phyloP scores from a whole-genome alignment of 2,113 vertebrate species.

The Empidonax alnorum region DNA sequence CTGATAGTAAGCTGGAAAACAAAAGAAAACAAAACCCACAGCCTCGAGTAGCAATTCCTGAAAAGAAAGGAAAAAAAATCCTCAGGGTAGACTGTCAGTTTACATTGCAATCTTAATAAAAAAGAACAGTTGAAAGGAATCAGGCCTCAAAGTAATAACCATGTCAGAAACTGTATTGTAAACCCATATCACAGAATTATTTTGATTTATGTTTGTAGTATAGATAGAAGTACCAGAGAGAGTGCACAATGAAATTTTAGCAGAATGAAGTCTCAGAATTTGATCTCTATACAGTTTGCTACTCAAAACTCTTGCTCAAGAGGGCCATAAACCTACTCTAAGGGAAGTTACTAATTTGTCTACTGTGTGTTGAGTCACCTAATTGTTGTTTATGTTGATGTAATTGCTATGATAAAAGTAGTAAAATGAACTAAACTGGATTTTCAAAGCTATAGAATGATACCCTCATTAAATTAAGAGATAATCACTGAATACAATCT shows the following conservation, averaged over 20 bases:
- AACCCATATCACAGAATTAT: conserved; percentile 59
- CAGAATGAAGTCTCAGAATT: conserved; percentile 40
- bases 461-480: conserved; percentile 47
- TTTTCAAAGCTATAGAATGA: conserved; percentile 48
- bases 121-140: conserved; percentile 39
- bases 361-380: conserved; percentile 67
- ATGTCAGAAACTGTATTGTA: conserved; percentile 38
- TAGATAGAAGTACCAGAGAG: conserved; percentile 49
- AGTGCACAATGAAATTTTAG: conserved; percentile 22
- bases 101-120: conserved; percentile 52
- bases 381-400: conserved; percentile 76
- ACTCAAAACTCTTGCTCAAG: conserved; percentile 56
- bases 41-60: conserved; percentile 17
- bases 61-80: neutral
- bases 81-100: conserved; percentile 54
- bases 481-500: conserved; percentile 41
- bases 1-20: conserved; percentile 31
- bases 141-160: conserved; percentile 50
- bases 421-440: conserved; percentile 29
- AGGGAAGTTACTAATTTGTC: conserved; percentile 72
- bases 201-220: conserved; percentile 69
- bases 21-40: neutral
- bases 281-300: conserved; percentile 48
- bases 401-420: conserved; percentile 63
- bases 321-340: conserved; percentile 69